A percentile compares a stretch with the other conserved stretches of the same genome.
These are phyloP conservation scores for Drosophila melanica DNA, from an alignment of 1,140 invertebrate species.

Conservation along the genomic window DNA sequence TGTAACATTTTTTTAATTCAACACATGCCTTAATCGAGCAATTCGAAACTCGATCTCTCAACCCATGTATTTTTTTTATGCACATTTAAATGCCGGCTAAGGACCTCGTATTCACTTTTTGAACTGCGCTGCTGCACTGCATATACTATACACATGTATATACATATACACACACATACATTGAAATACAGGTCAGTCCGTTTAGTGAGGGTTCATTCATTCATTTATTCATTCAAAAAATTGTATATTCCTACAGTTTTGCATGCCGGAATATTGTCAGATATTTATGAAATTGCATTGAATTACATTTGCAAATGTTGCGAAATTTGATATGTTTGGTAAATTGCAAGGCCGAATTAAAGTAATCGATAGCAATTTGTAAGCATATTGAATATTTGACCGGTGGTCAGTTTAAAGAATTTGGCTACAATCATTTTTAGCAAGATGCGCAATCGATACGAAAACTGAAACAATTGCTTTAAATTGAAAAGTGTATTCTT, in stretches of 20 bases:
- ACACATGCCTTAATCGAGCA: conserved; percentile 75
- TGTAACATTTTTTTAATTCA: conserved; percentile 79
- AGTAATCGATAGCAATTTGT: conserved; percentile 21
- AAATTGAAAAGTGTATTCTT: no score
- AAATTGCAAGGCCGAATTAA: conserved; percentile 50
- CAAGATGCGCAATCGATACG: not conserved
- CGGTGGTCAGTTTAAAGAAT: not conserved
- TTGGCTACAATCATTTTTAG: not conserved
- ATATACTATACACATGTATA: not conserved
- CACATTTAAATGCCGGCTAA: conserved; percentile 68
- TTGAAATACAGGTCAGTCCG: conserved; percentile 35
- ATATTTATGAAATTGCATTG: conserved; percentile 62
- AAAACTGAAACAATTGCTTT: not conserved
- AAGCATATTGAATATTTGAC: not conserved
- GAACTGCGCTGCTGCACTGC: conserved; percentile 14
- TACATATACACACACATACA: not conserved
- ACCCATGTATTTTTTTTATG: conserved; percentile 33
- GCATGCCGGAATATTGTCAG: conserved; percentile 56
- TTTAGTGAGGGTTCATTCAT: conserved; percentile 62
- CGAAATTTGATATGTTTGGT: conserved; percentile 62
- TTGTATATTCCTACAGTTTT: conserved; percentile 33
- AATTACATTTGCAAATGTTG: conserved; percentile 74
- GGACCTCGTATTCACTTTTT: conserved; percentile 19
- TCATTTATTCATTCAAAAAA: conserved; percentile 39
- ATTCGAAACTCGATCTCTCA: conserved; percentile 69